phyloP scores from a whole-genome alignment of 2,888 invertebrate genomes.

The Chironomus tentans region DNA sequence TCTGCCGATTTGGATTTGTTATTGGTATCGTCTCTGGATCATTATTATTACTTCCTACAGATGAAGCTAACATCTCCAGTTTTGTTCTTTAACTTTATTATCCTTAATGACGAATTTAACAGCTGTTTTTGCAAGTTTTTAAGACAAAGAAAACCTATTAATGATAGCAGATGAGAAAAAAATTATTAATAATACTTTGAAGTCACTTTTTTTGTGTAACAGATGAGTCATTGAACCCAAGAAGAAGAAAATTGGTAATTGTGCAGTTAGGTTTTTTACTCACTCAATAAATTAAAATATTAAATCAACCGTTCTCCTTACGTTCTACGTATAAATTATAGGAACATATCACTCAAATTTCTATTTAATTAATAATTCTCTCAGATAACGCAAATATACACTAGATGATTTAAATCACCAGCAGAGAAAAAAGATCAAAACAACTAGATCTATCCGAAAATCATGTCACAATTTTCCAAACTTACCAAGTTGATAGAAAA shows the following conservation, averaged over 20 bases:
- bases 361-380: background rate
- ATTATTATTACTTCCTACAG: constrained; percentile 10
- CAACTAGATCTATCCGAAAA: too few species aligned
- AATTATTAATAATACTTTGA: background rate
- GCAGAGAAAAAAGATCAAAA: too few species aligned
- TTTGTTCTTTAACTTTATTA: background rate
- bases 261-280: background rate
- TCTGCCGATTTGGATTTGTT: constrained; percentile 13
- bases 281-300: background rate
- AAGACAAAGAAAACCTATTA: background rate
- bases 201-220: background rate
- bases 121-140: background rate
- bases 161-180: background rate
- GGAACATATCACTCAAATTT: background rate
- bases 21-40: constrained; percentile 17
- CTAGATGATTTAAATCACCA: too few species aligned
- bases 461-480: too few species aligned
- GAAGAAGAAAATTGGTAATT: background rate
- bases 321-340: background rate
- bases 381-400: too few species aligned
- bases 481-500: too few species aligned
- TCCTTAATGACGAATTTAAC: background rate
- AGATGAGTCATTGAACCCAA: constrained; percentile 8
- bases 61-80: constrained; percentile 18
- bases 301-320: background rate